Base-by-base conservation (phyloP, 1,140 invertebrate species). In the Drosophila bifasciata region DNA sequence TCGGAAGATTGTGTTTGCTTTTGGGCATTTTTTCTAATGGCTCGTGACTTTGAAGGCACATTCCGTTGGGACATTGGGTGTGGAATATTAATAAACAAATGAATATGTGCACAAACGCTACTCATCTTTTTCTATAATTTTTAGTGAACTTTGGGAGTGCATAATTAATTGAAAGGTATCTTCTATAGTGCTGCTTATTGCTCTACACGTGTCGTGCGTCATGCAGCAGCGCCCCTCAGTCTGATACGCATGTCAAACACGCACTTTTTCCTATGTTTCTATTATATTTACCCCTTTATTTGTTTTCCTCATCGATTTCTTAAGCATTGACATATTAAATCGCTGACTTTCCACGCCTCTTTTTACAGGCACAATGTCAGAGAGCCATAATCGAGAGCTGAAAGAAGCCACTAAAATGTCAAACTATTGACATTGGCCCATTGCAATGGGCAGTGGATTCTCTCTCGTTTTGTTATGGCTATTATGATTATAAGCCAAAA, bases 401-500 rank as follows among this genome's bases (percentile, higher is more conserved):
- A n/a, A 16, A 44, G 85, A 89, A 89, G 48, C 85, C 85, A 43
- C 80, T 84, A 40, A 90, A 90, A 71, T 63, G 64, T 50, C 57
- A n/a, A 79, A 62, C 57, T 84, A 73, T 88, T 90, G 83, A 90
- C 86, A 88, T 90, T 90, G 86, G 58, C 46, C 52, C 32, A 55
- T 64, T 70, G 60, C 63, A 48, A 76, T 74, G 58, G 41, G 46
- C 39, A 15, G 28, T 32, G 28, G 28, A 55, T 51, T 64, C 15
- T 66, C 48, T 52, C 13, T 19, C 43, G 28, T 13, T 67, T 67
- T 68, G 62, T 59, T 61, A 66, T 58, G 67, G 48, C 52, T 70
- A 67, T 60, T 70, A 76, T 76, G 62, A 48, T 88, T 88, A 86
- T 86, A 86, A 86, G 80, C 57, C 63, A 45, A 72, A 64, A 72